Conservation (phyloP, 1,140 invertebrate species). For the Druon quercuslanigerum region DNA sequence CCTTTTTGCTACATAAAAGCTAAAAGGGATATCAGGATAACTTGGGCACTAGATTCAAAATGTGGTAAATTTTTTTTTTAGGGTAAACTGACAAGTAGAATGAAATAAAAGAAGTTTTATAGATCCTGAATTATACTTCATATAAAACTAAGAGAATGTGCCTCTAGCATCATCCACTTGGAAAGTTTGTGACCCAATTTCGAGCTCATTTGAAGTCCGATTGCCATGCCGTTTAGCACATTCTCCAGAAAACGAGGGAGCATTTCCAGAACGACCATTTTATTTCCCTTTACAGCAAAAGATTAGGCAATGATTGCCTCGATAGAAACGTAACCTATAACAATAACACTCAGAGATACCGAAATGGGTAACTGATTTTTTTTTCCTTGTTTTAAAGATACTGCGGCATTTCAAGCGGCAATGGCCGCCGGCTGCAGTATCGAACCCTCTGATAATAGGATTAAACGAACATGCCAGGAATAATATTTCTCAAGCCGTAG, state of each 20-base stretch:
- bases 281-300: neutral
- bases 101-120: neutral
- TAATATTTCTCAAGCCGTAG: neutral
- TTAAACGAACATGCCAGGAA: slow-evolving; percentile 31
- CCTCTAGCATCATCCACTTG: neutral
- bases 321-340: slow-evolving; percentile 19
- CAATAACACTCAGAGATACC: slow-evolving; percentile 25
- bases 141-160: neutral
- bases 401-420: neutral
- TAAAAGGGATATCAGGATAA: no score
- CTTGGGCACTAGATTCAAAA: neutral
- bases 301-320: neutral
- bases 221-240: neutral
- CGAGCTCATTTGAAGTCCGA: neutral
- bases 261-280: neutral
- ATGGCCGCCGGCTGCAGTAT: slow-evolving; percentile 17
- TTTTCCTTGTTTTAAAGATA: neutral
- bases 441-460: slow-evolving; percentile 18
- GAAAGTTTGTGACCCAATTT: neutral
- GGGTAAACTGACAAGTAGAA: neutral
- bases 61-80: neutral
- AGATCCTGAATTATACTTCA: neutral
- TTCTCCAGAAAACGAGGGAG: neutral
- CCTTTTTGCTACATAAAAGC: no score
- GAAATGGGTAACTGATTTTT: neutral